Conservation (phyloP, 2,113 vertebrate genomes). For the Ictidomys tridecemlineatus region DNA sequence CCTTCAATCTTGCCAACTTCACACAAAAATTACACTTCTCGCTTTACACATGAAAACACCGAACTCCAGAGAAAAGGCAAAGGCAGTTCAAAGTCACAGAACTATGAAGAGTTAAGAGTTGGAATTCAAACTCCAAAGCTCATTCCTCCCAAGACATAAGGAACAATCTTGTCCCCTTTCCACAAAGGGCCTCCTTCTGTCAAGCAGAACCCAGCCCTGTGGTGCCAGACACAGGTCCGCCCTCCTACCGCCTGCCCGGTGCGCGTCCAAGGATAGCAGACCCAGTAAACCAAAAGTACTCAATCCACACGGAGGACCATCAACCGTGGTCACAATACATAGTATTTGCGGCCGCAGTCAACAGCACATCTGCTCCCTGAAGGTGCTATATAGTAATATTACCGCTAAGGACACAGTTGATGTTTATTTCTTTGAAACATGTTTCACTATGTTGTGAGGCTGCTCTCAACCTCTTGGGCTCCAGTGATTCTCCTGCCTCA, state of each 20-base stretch:
- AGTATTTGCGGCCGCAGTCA: background rate
- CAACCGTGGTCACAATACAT: accelerated
- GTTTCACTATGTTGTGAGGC: background rate
- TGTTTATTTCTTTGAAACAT: background rate
- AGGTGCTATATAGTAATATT: no score
- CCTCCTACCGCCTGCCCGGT: background rate
- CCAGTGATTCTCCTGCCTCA: background rate
- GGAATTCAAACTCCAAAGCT: background rate
- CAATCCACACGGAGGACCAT: background rate
- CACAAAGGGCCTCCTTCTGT: background rate
- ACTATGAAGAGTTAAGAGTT: background rate
- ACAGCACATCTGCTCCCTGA: background rate
- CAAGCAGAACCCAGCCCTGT: background rate
- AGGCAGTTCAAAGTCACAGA: background rate
- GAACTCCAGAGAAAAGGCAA: background rate
- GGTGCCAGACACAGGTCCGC: accelerated
- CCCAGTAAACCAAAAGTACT: background rate
- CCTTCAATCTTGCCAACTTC: background rate
- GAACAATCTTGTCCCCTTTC: accelerated
- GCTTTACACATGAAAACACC: background rate
- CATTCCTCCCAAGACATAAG: background rate
- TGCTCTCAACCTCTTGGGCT: background rate
- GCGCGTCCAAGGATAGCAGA: background rate
- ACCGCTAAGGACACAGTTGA: accelerated
- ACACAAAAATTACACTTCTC: background rate